Conservation (phyloP, 2,113 vertebrate species). For the Xyrauchen texanus region DNA sequence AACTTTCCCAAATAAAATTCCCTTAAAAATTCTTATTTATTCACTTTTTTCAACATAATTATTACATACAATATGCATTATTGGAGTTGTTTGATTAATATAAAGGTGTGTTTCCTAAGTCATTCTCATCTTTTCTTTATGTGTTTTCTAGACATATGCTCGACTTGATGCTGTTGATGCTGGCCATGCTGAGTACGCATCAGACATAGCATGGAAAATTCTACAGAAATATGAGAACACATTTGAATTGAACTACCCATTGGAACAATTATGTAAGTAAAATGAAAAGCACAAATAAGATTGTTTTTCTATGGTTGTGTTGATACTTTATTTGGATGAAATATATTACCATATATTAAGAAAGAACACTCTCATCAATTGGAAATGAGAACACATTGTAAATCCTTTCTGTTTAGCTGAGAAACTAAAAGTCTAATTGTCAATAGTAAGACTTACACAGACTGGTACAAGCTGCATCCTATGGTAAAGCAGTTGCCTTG, state of each 20-base stretch:
- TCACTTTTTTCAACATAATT: background rate
- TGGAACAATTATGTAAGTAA: constrained; percentile 63
- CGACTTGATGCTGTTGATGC: constrained; percentile 56
- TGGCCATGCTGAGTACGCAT: constrained; percentile 56
- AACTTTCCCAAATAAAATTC: too few relatives aligned
- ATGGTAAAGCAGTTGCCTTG: too few relatives aligned
- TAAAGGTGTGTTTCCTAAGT: background rate
- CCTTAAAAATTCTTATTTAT: too few relatives aligned
- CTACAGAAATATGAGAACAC: constrained; percentile 51
- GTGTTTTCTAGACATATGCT: constrained; percentile 61
- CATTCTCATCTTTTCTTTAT: background rate
- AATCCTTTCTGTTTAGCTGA: too few relatives aligned
- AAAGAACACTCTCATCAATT: background rate
- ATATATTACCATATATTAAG: background rate
- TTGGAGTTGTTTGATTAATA: too few relatives aligned
- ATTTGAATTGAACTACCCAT: constrained; percentile 52
- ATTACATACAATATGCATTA: background rate
- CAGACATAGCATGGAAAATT: constrained; percentile 53
- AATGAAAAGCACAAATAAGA: background rate
- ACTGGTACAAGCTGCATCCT: too few relatives aligned
- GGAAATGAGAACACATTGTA: background rate
- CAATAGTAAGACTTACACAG: too few relatives aligned
- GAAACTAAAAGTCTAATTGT: too few relatives aligned
- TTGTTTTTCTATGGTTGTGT: too few relatives aligned
- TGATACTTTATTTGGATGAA: background rate